Evolutionary conservation across 2,113 vertebrate genomes (phyloP).

Genomic region (Miniopterus natalensis): DNA sequence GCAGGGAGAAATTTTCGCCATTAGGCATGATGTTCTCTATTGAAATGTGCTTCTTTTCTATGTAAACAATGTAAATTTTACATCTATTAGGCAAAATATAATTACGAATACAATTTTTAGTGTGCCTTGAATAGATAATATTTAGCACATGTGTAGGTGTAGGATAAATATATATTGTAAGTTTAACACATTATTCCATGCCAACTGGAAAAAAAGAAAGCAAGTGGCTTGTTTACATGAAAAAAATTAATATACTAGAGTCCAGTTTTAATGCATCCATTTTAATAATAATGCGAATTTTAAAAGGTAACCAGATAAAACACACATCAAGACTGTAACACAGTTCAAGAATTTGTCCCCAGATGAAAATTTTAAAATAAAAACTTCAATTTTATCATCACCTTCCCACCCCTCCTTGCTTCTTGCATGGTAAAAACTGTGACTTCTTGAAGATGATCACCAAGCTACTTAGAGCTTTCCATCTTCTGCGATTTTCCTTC

Average conservation of each 20-base stretch:
- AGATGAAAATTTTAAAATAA: slow-evolving; percentile 16
- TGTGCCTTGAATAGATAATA: neutral
- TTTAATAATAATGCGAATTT: slow-evolving; percentile 56
- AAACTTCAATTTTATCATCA: slow-evolving; percentile 13
- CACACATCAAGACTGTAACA: neutral
- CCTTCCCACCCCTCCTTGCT: neutral
- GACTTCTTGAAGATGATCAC: slow-evolving; percentile 43
- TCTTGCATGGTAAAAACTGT: neutral
- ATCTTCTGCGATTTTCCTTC: slow-evolving; percentile 63
- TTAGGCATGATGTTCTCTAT: neutral
- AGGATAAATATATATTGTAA: neutral
- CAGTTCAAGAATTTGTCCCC: neutral
- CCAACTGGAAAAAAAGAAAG: neutral
- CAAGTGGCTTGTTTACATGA: neutral
- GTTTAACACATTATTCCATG: neutral
- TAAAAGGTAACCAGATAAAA: slow-evolving; percentile 39
- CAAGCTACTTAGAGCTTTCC: slow-evolving; percentile 1
- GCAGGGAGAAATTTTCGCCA: neutral
- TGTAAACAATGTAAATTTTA: slow-evolving; percentile 33
- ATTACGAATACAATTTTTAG: slow-evolving; percentile 13
- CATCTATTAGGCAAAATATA: neutral
- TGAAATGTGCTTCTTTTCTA: neutral
- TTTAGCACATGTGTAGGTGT: neutral
- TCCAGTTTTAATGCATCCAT: neutral
- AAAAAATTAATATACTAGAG: neutral